These are phyloP conservation scores for Chrysomela aeneicollis DNA, from an alignment of 2,888 invertebrate species.

Conservation along the genomic window DNA sequence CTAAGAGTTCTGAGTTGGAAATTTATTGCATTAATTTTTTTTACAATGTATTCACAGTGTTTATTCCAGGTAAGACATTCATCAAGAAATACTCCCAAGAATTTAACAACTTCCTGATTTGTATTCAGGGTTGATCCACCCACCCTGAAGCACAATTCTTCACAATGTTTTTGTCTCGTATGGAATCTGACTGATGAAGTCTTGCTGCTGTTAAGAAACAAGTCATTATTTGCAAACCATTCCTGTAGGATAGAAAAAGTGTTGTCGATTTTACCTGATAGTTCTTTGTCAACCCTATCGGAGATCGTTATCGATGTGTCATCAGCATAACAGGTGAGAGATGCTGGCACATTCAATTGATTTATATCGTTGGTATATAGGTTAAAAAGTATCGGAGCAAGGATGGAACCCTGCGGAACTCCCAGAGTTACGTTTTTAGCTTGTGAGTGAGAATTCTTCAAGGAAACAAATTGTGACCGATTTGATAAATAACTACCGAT, in stretches of 20 bases:
- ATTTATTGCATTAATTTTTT: background rate
- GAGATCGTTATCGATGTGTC: conserved; percentile 5
- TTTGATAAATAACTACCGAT: conserved; percentile 1
- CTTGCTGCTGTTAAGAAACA: conserved; percentile 12
- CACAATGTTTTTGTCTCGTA: conserved; percentile 6
- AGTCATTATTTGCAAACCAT: conserved; percentile 1
- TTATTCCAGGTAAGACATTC: background rate
- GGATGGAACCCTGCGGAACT: conserved; percentile 3
- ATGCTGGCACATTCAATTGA: background rate
- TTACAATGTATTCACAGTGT: background rate
- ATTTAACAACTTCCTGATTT: conserved; percentile 2
- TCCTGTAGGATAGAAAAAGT: background rate
- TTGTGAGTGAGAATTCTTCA: conserved; percentile 3
- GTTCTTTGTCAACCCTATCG: background rate
- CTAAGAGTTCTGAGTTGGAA: too few species aligned
- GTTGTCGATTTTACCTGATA: conserved; percentile 2
- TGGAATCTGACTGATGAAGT: conserved; percentile 6
- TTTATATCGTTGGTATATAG: background rate
- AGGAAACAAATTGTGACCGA: conserved; percentile 1
- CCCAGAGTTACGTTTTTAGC: background rate
- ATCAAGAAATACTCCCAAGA: conserved; percentile 2
- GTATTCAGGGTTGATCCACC: conserved; percentile 1
- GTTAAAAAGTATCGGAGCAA: background rate
- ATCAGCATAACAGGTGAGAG: background rate
- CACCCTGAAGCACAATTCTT: background rate